A percentile compares a stretch with the other conserved stretches of the same genome.
These are phyloP conservation scores for Drosophila nigrodunni DNA, from an alignment of 1,140 invertebrate species.

Conservation along the genomic window DNA sequence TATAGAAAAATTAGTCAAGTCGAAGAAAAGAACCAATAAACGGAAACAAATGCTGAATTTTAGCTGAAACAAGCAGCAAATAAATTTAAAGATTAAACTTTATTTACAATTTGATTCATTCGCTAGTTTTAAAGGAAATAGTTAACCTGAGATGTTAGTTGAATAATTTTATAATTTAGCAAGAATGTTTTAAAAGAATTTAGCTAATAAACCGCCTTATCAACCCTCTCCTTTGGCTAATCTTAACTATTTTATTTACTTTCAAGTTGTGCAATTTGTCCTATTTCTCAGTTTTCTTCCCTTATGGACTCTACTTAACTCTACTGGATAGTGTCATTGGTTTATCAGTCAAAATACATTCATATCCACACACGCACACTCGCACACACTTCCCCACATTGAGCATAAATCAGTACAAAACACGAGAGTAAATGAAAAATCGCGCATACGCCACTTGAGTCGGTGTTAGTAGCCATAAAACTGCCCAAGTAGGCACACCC, in stretches of 20 bases:
- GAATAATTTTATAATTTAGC: too few relatives aligned
- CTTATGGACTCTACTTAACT: neutral
- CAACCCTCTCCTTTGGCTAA: neutral
- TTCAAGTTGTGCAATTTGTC: slow-evolving; percentile 14
- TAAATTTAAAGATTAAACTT: too few relatives aligned
- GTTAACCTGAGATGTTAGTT: too few relatives aligned
- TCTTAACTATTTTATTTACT: neutral
- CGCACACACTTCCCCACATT: neutral
- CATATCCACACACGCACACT: neutral
- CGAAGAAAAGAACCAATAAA: too few relatives aligned
- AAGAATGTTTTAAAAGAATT: too few relatives aligned
- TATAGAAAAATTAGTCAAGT: too few relatives aligned
- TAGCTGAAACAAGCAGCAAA: too few relatives aligned
- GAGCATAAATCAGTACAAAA: slow-evolving; percentile 39
- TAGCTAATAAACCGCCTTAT: too few relatives aligned
- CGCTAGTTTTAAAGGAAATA: too few relatives aligned
- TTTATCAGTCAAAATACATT: slow-evolving; percentile 19
- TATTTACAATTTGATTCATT: too few relatives aligned
- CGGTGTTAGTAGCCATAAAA: slow-evolving; percentile 1
- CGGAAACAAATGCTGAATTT: too few relatives aligned
- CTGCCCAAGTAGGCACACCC: slow-evolving; percentile 17
- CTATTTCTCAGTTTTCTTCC: neutral
- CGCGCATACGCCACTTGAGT: slow-evolving; percentile 32
- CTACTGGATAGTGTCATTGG: slow-evolving; percentile 17
- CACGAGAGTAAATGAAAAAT: slow-evolving; percentile 30